Percentiles rank a stretch among this genome's conserved stretches.
phyloP scores from a whole-genome alignment of 2,888 invertebrate genomes.

The Lottia scabra region DNA sequence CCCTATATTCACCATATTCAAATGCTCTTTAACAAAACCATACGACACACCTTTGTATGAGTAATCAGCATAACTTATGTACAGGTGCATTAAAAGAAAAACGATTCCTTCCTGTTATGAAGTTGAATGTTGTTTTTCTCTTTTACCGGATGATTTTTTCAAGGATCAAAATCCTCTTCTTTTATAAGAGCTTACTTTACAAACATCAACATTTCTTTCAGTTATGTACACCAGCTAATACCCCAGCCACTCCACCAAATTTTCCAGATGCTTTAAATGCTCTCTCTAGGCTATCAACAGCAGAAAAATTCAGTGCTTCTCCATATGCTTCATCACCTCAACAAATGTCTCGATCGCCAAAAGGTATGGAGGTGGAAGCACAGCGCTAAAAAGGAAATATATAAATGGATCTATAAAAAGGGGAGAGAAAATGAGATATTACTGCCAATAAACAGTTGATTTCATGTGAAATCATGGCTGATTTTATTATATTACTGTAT shows the following conservation, averaged over 20 bases:
- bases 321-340: constrained; percentile 54
- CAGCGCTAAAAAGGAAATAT: constrained; percentile 45
- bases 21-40: too few species aligned
- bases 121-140: too few species aligned
- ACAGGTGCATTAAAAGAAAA: too few species aligned
- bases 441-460: neutral
- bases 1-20: too few species aligned
- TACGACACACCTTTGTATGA: too few species aligned
- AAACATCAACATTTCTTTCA: constrained; percentile 68
- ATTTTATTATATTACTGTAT: too few species aligned
- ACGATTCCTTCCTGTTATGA: too few species aligned
- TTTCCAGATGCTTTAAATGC: constrained; percentile 91
- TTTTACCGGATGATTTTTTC: too few species aligned
- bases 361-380: constrained; percentile 57
- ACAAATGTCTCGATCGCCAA: constrained; percentile 59
- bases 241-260: constrained; percentile 93
- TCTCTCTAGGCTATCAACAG: constrained; percentile 88
- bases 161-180: too few species aligned
- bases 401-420: neutral
- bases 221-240: constrained; percentile 92
- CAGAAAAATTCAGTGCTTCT: constrained; percentile 67
- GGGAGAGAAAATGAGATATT: constrained; percentile 79
- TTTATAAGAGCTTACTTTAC: neutral
- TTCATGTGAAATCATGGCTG: neutral
- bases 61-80: too few species aligned